Evolutionary conservation across 2,113 vertebrate species (phyloP).

Genomic region (Ardeotis arabs): DNA sequence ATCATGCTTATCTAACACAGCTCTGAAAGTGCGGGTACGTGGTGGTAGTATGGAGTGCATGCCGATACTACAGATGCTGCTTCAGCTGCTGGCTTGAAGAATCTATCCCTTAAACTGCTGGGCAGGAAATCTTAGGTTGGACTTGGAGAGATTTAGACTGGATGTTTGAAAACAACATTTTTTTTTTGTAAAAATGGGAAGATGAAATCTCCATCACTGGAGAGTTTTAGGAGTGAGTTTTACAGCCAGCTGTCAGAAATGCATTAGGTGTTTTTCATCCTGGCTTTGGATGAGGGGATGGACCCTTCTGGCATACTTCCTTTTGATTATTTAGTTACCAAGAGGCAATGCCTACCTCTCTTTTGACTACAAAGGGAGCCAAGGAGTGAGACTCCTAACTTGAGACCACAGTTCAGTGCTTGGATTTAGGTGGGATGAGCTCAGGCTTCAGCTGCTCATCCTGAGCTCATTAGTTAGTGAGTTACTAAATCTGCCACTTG

Average conservation of each 20-base stretch:
- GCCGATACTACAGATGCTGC: neutral
- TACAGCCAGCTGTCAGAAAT: neutral
- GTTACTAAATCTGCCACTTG: neutral
- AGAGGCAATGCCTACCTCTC: neutral
- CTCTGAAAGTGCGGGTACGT: neutral
- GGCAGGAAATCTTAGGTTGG: neutral
- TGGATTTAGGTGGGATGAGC: neutral
- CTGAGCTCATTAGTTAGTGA: neutral
- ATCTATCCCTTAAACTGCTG: neutral
- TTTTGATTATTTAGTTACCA: neutral
- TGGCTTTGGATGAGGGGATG: neutral
- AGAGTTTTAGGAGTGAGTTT: neutral
- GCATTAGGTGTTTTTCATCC: neutral
- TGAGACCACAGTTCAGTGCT: neutral
- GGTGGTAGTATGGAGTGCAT: neutral
- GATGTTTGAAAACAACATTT: neutral
- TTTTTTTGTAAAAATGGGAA: neutral
- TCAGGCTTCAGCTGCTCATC: neutral
- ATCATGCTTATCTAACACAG: fast-evolving
- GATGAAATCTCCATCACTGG: neutral
- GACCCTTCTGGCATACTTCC: neutral
- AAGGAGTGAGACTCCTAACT: neutral
- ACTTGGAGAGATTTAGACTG: neutral
- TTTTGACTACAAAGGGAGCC: neutral
- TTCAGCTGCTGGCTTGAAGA: neutral